Percentiles rank a stretch among this genome's conserved stretches.
Conservation (phyloP, 2,888 invertebrate genomes). For the Parnassius smintheus region DNA sequence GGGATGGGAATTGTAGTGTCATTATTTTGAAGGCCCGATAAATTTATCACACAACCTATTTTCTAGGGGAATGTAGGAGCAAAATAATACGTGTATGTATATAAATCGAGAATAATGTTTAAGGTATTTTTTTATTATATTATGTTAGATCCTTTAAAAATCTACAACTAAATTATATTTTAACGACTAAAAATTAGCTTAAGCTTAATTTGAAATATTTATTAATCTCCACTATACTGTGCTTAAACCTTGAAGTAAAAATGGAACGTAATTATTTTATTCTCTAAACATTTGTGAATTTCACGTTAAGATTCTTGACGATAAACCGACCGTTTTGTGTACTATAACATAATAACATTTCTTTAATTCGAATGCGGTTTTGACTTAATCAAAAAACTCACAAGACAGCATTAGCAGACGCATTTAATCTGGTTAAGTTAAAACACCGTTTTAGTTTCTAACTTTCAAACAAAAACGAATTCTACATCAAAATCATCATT, state of each 20-base stretch:
- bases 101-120: conserved; percentile 11
- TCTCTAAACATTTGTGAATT: conserved; percentile 54
- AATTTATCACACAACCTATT: conserved; percentile 60
- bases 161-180: too few relatives aligned
- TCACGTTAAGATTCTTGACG: conserved; percentile 61
- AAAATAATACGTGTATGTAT: conserved; percentile 35
- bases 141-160: too few relatives aligned
- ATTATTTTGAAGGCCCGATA: conserved; percentile 53
- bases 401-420: too few relatives aligned
- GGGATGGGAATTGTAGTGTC: conserved; percentile 59
- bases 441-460: too few relatives aligned
- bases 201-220: neutral
- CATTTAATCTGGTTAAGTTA: too few relatives aligned
- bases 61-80: conserved; percentile 46
- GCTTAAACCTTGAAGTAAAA: conserved; percentile 46
- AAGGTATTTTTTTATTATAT: neutral
- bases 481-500: too few relatives aligned
- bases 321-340: conserved; percentile 3
- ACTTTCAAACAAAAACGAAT: too few relatives aligned
- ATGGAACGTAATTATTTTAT: conserved; percentile 68
- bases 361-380: too few relatives aligned
- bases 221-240: too few relatives aligned
- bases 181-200: neutral
- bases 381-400: too few relatives aligned
- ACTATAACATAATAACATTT: too few relatives aligned